A percentile compares a stretch with the other conserved stretches of the same genome.
Evolutionary conservation across 2,797 vertebrate species (phyloP).

Genomic region (Nannoperca australis): DNA sequence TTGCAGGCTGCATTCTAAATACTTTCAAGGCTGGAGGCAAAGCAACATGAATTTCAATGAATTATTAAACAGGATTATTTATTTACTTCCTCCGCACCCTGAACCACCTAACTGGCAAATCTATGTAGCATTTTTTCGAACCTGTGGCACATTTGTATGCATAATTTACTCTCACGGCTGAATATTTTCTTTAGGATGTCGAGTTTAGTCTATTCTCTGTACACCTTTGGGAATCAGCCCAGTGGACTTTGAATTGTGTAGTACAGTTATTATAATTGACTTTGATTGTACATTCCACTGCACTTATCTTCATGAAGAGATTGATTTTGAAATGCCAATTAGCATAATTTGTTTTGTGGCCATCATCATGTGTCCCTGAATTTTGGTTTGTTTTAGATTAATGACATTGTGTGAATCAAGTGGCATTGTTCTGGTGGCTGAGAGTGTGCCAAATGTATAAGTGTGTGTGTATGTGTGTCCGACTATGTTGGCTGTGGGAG

Average conservation of each 20-base stretch:
- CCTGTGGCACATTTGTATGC: slow-evolving; percentile 80
- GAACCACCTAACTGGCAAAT: slow-evolving; percentile 84
- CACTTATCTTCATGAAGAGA: slow-evolving; percentile 37
- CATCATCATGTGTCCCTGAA: slow-evolving; percentile 28
- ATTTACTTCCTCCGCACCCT: slow-evolving; percentile 84
- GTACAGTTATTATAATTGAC: slow-evolving; percentile 52
- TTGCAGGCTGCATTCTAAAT: slow-evolving; percentile 83
- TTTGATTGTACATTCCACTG: slow-evolving; percentile 46
- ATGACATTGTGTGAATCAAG: slow-evolving; percentile 56
- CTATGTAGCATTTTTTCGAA: slow-evolving; percentile 80
- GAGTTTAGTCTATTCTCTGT: slow-evolving; percentile 58
- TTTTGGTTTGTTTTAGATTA: slow-evolving; percentile 60
- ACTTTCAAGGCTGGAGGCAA: slow-evolving; percentile 83
- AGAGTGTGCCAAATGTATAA: slow-evolving; percentile 40
- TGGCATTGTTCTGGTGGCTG: slow-evolving; percentile 47
- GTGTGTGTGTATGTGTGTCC: slow-evolving; percentile 40
- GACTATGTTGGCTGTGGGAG: slow-evolving; percentile 66
- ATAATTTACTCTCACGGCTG: slow-evolving; percentile 76
- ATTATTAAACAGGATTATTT: slow-evolving; percentile 87
- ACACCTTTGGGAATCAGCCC: slow-evolving; percentile 56
- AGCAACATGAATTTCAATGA: slow-evolving; percentile 86
- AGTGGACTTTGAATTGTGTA: slow-evolving; percentile 39
- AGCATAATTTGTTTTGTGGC: slow-evolving; percentile 44
- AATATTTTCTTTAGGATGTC: slow-evolving; percentile 76
- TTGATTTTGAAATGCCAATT: slow-evolving; percentile 44